phyloP scores from a whole-genome alignment of 2,113 vertebrate genomes.

The Pseudonaja textilis region DNA sequence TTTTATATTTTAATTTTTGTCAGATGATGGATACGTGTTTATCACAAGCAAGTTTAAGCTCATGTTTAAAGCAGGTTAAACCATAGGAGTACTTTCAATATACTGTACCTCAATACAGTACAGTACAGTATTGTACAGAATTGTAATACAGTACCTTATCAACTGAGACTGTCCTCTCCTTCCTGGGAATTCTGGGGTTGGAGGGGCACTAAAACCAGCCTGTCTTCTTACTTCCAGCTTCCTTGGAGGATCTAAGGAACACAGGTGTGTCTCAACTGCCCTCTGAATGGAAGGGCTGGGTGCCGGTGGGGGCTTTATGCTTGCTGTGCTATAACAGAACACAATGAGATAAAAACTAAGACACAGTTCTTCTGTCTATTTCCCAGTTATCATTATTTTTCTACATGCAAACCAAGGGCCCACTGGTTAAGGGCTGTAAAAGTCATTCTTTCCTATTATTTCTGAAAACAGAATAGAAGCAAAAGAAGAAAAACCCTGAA shows the following conservation, averaged over 20 bases:
- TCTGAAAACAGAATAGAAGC: neutral
- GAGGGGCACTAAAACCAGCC: slow-evolving; percentile 77
- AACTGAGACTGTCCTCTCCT: slow-evolving; percentile 79
- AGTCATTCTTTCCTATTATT: neutral
- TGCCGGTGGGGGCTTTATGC: slow-evolving; percentile 58
- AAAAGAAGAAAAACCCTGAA: neutral
- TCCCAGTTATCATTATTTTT: too few relatives aligned
- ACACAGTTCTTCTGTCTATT: too few relatives aligned
- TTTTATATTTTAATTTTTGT: neutral
- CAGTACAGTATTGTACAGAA: neutral
- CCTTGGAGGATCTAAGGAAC: slow-evolving; percentile 65
- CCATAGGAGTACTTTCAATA: neutral
- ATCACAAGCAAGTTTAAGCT: neutral
- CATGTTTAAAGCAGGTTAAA: too few relatives aligned
- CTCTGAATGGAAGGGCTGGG: slow-evolving; percentile 51
- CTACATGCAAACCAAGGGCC: neutral
- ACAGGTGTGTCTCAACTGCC: slow-evolving; percentile 60
- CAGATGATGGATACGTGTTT: neutral
- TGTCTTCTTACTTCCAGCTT: slow-evolving; percentile 66
- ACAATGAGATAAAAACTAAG: slow-evolving; percentile 1
- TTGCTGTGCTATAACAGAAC: slow-evolving; percentile 70
- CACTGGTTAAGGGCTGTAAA: neutral
- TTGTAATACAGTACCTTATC: slow-evolving; percentile 70
- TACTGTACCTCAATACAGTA: neutral
- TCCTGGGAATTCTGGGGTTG: slow-evolving; percentile 79